Evolutionary conservation across 1,140 invertebrate genomes (phyloP).

Genomic region (Magallana gigas): DNA sequence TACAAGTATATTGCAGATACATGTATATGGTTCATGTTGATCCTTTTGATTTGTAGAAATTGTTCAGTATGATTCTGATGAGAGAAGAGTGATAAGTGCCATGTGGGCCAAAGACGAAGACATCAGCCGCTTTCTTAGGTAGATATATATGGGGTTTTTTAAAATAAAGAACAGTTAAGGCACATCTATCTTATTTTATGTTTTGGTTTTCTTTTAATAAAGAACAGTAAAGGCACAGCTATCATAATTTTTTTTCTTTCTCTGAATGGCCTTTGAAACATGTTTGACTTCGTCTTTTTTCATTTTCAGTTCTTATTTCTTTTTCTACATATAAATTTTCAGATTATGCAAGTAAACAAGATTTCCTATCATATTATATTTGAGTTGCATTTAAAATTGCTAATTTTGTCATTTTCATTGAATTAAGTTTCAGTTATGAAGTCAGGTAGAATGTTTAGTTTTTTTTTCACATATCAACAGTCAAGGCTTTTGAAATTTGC

Average conservation of each 20-base stretch:
- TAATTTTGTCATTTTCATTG: background rate
- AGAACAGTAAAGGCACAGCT: background rate
- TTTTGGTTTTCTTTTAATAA: background rate
- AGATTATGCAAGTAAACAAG: background rate
- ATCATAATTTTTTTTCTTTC: too few relatives aligned
- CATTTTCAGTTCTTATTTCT: background rate
- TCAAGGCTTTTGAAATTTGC: background rate
- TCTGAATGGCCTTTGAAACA: too few relatives aligned
- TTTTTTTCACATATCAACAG: background rate
- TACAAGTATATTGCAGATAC: too few relatives aligned
- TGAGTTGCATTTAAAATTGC: too few relatives aligned
- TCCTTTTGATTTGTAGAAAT: conserved; percentile 78
- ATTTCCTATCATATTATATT: background rate
- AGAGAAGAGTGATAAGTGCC: conserved; percentile 90
- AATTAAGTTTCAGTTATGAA: conserved; percentile 23
- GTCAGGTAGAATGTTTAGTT: conserved; percentile 21
- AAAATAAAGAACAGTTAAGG: background rate
- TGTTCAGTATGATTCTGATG: conserved; percentile 89
- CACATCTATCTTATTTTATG: background rate
- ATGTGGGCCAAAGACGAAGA: conserved; percentile 97
- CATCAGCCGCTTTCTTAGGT: conserved; percentile 89
- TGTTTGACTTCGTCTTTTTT: background rate
- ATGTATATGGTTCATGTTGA: background rate
- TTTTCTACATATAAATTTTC: background rate
- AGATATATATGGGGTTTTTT: background rate